Evolutionary conservation across 2,888 invertebrate species (phyloP).

Genomic region (Keiferia lycopersicella): DNA sequence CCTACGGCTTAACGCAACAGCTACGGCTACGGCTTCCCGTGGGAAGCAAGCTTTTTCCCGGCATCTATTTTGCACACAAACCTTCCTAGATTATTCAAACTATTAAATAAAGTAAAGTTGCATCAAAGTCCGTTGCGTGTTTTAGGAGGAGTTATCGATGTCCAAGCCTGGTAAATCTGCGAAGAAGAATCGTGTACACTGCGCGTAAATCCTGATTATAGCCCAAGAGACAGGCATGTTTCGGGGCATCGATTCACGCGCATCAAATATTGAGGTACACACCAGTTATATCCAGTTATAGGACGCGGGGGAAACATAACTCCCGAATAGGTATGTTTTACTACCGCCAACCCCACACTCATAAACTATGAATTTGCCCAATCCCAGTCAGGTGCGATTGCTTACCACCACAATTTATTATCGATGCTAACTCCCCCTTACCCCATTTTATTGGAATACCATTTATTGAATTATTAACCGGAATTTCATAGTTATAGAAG

Average conservation of each 20-base stretch:
- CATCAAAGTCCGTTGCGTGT: too few species aligned
- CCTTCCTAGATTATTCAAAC: too few species aligned
- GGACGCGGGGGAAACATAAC: constrained; percentile 64
- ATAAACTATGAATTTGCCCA: constrained; percentile 75
- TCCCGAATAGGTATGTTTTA: constrained; percentile 59
- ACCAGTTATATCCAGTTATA: constrained; percentile 49
- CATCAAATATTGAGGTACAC: constrained; percentile 72
- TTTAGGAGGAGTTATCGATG: too few species aligned
- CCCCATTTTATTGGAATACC: constrained; percentile 53
- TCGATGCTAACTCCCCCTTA: constrained; percentile 40
- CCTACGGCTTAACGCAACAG: too few species aligned
- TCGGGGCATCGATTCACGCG: constrained; percentile 58
- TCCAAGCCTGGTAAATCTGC: too few species aligned
- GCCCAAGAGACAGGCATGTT: not conserved
- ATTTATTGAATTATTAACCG: constrained; percentile 63
- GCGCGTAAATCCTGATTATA: not conserved
- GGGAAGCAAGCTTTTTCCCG: too few species aligned
- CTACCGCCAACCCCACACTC: constrained; percentile 48
- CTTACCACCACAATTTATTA: constrained; percentile 68
- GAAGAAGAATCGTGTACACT: too few species aligned
- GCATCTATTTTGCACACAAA: too few species aligned
- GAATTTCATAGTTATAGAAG: not conserved
- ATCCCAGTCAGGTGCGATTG: constrained; percentile 75
- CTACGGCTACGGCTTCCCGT: too few species aligned
- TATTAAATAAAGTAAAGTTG: too few species aligned